phyloP scores from a whole-genome alignment of 2,113 vertebrate genomes.

The Phocoena phocoena region DNA sequence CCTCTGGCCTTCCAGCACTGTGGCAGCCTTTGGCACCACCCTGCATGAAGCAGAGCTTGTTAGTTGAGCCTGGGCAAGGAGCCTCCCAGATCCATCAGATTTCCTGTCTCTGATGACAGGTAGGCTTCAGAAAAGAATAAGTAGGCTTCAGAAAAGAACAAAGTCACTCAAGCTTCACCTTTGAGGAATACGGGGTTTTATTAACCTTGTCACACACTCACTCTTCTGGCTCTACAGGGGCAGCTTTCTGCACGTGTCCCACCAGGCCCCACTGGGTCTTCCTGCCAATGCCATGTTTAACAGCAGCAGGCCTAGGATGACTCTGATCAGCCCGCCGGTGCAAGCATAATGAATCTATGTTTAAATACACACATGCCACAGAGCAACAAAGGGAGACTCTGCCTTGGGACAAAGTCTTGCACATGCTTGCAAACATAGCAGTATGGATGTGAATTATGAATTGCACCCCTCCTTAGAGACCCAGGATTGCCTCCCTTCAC shows the following conservation, averaged over 20 bases:
- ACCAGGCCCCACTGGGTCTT: neutral
- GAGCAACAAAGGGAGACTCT: neutral
- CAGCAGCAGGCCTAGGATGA: neutral
- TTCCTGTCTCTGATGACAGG: neutral
- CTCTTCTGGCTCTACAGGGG: neutral
- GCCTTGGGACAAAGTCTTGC: neutral
- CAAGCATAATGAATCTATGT: neutral
- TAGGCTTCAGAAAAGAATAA: neutral
- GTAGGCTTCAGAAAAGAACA: neutral
- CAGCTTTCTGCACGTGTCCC: neutral
- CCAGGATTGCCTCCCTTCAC: neutral
- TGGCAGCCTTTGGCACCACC: neutral
- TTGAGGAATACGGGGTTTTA: neutral
- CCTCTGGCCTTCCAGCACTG: neutral
- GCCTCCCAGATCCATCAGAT: neutral
- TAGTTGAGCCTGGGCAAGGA: neutral
- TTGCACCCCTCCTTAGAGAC: neutral
- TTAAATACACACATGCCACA: neutral
- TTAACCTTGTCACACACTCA: neutral
- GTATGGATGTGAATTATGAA: neutral
- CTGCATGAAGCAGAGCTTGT: neutral
- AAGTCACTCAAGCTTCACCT: neutral
- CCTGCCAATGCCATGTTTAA: neutral
- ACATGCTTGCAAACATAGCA: neutral
- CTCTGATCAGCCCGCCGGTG: neutral